Evolutionary conservation across 1,140 invertebrate genomes (phyloP).

Genomic region (Daktulosphaira vitifoliae): DNA sequence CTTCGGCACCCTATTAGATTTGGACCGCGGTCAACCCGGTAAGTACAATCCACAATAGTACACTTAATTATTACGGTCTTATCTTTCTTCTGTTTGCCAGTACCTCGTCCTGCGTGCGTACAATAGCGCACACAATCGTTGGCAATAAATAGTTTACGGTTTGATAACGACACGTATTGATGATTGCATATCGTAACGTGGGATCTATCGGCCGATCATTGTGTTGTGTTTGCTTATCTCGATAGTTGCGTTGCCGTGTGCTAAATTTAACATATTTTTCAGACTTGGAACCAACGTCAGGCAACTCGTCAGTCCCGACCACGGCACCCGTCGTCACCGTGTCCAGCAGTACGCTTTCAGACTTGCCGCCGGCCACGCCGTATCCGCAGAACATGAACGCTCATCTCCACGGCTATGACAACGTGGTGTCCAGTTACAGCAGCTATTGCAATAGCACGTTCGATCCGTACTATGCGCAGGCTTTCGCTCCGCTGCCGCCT

Average conservation of each 20-base stretch:
- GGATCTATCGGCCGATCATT: too few relatives aligned
- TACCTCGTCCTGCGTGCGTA: too few relatives aligned
- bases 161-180: too few relatives aligned
- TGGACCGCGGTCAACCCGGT: constrained; percentile 15
- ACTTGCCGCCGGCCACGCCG: background rate
- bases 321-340: background rate
- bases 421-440: background rate
- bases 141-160: too few relatives aligned
- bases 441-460: background rate
- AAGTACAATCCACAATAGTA: background rate
- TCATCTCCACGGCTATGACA: constrained; percentile 7
- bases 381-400: background rate
- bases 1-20: constrained; percentile 4
- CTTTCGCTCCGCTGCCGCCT: constrained; percentile 6
- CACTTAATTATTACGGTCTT: too few relatives aligned
- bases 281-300: background rate
- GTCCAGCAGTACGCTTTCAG: constrained; percentile 12
- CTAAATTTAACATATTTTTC: constrained; percentile 20
- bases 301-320: background rate
- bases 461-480: constrained; percentile 22
- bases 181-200: too few relatives aligned
- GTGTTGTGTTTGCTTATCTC: too few relatives aligned
- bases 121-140: too few relatives aligned
- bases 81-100: too few relatives aligned
- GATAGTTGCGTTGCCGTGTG: too few relatives aligned